phyloP scores from a whole-genome alignment of 2,797 vertebrate genomes.

The Phataginus tricuspis region DNA sequence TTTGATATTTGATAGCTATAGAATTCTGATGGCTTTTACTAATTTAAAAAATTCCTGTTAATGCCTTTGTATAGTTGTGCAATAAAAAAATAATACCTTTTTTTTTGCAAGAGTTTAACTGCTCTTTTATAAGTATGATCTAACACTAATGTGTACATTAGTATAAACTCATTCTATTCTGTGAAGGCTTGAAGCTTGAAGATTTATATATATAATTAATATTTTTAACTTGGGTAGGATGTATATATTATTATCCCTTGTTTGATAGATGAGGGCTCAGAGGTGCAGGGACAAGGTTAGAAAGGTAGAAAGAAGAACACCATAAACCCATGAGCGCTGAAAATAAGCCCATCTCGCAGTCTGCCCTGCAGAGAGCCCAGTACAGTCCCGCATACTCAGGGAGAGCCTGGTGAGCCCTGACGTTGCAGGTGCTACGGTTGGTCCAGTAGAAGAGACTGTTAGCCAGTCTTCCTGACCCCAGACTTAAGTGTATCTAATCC shows the following conservation, averaged over 20 bases:
- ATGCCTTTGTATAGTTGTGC: neutral
- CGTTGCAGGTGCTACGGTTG: neutral
- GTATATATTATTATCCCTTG: slow-evolving; percentile 10
- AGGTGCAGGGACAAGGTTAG: neutral
- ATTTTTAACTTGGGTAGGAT: slow-evolving; percentile 66
- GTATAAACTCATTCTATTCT: slow-evolving; percentile 51
- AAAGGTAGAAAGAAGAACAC: slow-evolving; percentile 6
- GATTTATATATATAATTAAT: slow-evolving; percentile 71
- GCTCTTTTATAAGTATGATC: neutral
- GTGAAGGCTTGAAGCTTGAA: slow-evolving; percentile 58
- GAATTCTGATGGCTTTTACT: slow-evolving; percentile 2
- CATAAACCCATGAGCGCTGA: slow-evolving; percentile 29
- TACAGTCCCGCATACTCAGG: neutral
- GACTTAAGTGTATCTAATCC: neutral
- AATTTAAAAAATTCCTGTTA: slow-evolving; percentile 24
- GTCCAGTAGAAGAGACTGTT: neutral
- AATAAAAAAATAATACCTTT: neutral
- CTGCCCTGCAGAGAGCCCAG: neutral
- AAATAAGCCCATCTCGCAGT: neutral
- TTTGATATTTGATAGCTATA: neutral
- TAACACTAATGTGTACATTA: slow-evolving; percentile 21
- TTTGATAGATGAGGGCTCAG: slow-evolving; percentile 66
- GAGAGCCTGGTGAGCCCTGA: neutral
- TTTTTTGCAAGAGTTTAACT: neutral
- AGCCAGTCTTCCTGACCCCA: neutral